phyloP scores from a whole-genome alignment of 1,140 invertebrate species.

The Danaus plexippus region DNA sequence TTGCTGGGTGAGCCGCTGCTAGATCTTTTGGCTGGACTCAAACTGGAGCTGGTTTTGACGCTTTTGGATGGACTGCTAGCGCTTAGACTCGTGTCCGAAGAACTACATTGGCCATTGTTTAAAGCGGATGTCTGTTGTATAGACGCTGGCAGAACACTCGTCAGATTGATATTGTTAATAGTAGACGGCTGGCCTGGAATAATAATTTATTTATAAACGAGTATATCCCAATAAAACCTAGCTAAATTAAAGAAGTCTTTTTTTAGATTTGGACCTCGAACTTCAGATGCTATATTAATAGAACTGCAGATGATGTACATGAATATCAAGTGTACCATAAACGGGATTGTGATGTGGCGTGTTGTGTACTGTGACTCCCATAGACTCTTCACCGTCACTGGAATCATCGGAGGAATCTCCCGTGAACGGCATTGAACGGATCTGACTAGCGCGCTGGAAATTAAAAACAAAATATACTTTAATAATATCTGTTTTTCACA shows the following conservation, averaged over 20 bases:
- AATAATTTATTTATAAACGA: too few relatives aligned
- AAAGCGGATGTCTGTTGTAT: constrained; percentile 56
- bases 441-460: constrained; percentile 90
- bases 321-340: too few relatives aligned
- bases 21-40: constrained; percentile 87
- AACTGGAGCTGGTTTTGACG: constrained; percentile 85
- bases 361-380: constrained; percentile 64
- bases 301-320: too few relatives aligned
- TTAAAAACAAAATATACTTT: constrained; percentile 22
- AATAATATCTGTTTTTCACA: neutral
- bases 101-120: constrained; percentile 66
- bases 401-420: constrained; percentile 96
- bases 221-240: too few relatives aligned
- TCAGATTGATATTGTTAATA: constrained; percentile 59
- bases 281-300: too few relatives aligned
- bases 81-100: constrained; percentile 73
- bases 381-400: constrained; percentile 87
- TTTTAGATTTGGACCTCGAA: too few relatives aligned
- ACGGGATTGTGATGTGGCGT: constrained; percentile 61
- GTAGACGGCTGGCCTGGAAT: constrained; percentile 46
- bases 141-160: constrained; percentile 38
- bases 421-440: constrained; percentile 94
- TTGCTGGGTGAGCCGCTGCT: constrained; percentile 86
- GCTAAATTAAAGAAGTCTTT: too few relatives aligned
- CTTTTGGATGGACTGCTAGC: constrained; percentile 87